Base-by-base conservation (phyloP, 2,797 vertebrate genomes). In the Myotis vivesi region DNA sequence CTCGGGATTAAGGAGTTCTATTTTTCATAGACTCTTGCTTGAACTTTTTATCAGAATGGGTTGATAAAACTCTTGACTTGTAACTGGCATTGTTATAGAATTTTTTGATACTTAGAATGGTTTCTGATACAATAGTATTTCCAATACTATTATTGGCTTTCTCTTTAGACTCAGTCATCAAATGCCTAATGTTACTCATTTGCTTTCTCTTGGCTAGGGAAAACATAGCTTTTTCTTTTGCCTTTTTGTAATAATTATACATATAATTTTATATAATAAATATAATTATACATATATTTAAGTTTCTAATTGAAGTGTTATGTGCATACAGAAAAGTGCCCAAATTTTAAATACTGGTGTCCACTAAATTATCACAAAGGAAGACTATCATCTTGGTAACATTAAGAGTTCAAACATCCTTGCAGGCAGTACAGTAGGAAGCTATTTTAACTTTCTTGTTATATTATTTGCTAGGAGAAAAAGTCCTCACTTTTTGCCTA, bases 81-180 rank as follows among this genome's bases (percentile, higher is more conserved):
- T 79, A 23, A 80, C 51, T 85, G 3, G 81, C 36, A 25, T 53
- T 68, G 30, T 82, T 79, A 41, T 0, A 77, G 66, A 20, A 76
- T n/a, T 87, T 91, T 94, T 94, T 92, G 2, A 44, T 84, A 59
- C 66, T 66, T 73, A 77, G 68, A 64, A 83, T 87, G 28, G 92
- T 91, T 91, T 89, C n/a, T 77, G 41, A 71, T 91, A 76, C 77
- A 83, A 82, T 57, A 85, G 46, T 51, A 3, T 49, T 81, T 81
- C 7, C 83, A 8, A 2, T 92, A n/a, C 16, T 81, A 4, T 64
- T 93, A n/a, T 20, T 73, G 53, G 28, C n/a, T 66, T 80, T 10
- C 1, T 38, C n/a, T 86, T 71, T 64, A 92, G 30, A 85, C 6
- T 30, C 12, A 62, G 72, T 87, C n/a, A 28, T 51, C 44, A 82